Base-by-base conservation (phyloP, 2,113 vertebrate species). In the Plecturocebus donacophilus region DNA sequence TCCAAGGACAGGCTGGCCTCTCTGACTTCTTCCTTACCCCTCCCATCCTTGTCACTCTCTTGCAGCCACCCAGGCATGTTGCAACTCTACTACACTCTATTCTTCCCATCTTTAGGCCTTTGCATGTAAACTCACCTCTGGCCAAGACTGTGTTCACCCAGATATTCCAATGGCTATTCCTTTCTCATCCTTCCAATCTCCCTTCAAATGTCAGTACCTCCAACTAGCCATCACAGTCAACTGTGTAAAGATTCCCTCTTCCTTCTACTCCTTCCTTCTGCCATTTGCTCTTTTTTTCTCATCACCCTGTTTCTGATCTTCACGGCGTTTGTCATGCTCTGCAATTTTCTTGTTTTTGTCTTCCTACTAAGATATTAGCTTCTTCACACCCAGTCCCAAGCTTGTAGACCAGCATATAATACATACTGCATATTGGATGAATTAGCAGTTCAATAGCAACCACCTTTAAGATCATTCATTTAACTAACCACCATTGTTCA, bases 71-170 rank as follows among this genome's bases (percentile, higher is more conserved):
- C 42, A n/a, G 40, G 30, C 14, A 4, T 21, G 47, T 19, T 21
- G 10, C 5, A 30, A 13, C 42, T 47, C 80, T 49, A 10, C 40
- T 8, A 7, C 0, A 0, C 47, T 5, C n/a, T 12, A 1, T 35
- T 32, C 61, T 56, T 47, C 23, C 12, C 11, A n/a, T 13, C 19
- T 79, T 13, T 4, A 25, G 56, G 52, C 71, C 13, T 75, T 11
- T n/a, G 47, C 6, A 54, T 25, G 9, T 17, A 17, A 2, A 13
- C 16, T 4, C 42, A 17, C 21, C 35, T 94, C 35, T 79, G 38
- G 38, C 35, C 13, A 73, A 42, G 66, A 21, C 7, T 20, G 0
- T 4, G 4, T 19, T 38, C 32, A 23, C 21, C 3, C 25, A 58
- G 19, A 9, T 32, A 10, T 47, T 42, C 54, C 75, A 2, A 3